Conservation (phyloP, 2,113 vertebrate species). For the Rhizomys pruinosus region DNA sequence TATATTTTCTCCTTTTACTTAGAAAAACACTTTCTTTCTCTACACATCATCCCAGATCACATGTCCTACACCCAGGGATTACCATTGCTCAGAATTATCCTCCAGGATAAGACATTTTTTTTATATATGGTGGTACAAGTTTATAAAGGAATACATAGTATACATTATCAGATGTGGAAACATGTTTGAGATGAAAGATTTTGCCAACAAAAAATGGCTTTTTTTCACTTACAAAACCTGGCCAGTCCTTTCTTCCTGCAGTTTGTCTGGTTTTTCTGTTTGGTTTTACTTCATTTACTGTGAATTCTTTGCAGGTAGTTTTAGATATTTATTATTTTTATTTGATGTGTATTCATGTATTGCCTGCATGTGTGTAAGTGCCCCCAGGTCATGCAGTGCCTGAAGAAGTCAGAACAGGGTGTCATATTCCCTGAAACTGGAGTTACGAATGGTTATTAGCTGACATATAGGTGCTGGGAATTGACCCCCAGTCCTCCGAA, state of each 20-base stretch:
- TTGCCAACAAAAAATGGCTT: not conserved
- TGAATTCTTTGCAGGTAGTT: not conserved
- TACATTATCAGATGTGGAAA: not conserved
- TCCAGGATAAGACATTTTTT: not conserved
- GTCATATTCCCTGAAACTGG: too few species aligned
- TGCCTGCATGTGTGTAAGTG: too few species aligned
- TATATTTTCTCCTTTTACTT: not conserved
- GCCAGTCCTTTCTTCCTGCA: not conserved
- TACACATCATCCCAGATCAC: not conserved
- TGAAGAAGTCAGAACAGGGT: too few species aligned
- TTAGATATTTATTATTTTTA: not conserved
- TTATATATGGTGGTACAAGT: not conserved
- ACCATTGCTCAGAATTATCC: not conserved
- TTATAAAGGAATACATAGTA: constrained; percentile 1
- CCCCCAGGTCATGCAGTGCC: too few species aligned
- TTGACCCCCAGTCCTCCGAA: too few species aligned
- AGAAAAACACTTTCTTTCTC: constrained; percentile 6
- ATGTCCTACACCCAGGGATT: not conserved
- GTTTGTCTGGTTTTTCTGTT: not conserved
- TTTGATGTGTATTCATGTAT: too few species aligned
- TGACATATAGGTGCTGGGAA: too few species aligned
- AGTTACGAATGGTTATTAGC: too few species aligned
- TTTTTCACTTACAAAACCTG: not conserved
- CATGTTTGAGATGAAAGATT: not conserved
- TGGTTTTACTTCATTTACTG: constrained; percentile 15